phyloP scores from a whole-genome alignment of 2,888 invertebrate species.

The Conistra vaccinii region DNA sequence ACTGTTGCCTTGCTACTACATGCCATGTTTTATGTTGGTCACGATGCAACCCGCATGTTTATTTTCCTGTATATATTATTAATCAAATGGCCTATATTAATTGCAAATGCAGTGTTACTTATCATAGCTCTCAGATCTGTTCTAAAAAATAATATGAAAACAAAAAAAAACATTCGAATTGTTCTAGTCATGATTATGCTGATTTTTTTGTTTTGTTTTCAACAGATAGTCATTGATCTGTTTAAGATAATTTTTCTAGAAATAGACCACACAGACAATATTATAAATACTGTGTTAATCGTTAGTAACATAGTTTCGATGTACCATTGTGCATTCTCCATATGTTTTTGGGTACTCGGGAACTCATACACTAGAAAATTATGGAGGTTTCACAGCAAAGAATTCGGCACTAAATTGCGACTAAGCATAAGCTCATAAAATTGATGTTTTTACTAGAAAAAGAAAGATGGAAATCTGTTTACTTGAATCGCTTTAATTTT shows the following conservation, averaged over 20 bases:
- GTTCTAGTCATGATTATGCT: slow-evolving; percentile 79
- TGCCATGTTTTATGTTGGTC: slow-evolving; percentile 53
- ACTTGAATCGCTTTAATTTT: not conserved
- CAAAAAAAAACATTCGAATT: slow-evolving; percentile 74
- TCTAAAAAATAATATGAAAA: slow-evolving; percentile 73
- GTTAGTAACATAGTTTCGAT: slow-evolving; percentile 73
- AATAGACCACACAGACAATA: slow-evolving; percentile 45
- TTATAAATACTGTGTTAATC: slow-evolving; percentile 56
- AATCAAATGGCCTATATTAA: slow-evolving; percentile 83
- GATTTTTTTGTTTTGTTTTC: slow-evolving; percentile 82
- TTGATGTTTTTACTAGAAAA: not conserved
- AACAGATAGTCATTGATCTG: slow-evolving; percentile 79
- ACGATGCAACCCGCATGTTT: slow-evolving; percentile 51
- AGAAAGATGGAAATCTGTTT: not conserved
- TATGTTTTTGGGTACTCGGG: slow-evolving; percentile 85
- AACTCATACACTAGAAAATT: slow-evolving; percentile 81
- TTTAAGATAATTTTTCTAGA: slow-evolving; percentile 75
- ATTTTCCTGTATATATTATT: slow-evolving; percentile 73
- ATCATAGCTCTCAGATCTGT: slow-evolving; percentile 77
- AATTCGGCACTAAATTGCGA: slow-evolving; percentile 37
- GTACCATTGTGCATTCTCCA: slow-evolving; percentile 82
- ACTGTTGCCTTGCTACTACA: slow-evolving; percentile 66
- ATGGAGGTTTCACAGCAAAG: slow-evolving; percentile 72
- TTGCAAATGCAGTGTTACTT: slow-evolving; percentile 77
- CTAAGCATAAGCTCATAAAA: slow-evolving; percentile 48